Percentiles rank a stretch among this genome's conserved stretches.
Evolutionary conservation across 2,797 vertebrate genomes (phyloP).

Genomic region (Epinephelus coioides): DNA sequence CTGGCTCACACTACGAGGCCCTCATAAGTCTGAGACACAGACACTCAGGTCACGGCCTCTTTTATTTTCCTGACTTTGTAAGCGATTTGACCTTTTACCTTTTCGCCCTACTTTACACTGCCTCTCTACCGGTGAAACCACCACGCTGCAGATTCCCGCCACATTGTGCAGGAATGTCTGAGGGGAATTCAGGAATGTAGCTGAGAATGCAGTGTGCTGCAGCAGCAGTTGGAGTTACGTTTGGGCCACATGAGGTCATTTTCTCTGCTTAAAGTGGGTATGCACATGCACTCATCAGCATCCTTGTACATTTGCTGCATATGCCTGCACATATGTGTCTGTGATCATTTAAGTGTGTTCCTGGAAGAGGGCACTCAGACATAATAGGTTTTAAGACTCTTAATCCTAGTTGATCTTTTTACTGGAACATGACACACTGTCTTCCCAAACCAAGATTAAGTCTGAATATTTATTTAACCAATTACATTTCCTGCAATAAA

Average conservation of each 20-base stretch:
- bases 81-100: conserved; percentile 35
- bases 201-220: conserved; percentile 57
- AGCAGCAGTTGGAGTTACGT: conserved; percentile 40
- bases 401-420: conserved; percentile 54
- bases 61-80: conserved; percentile 1
- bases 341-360: conserved; percentile 23
- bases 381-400: conserved; percentile 41
- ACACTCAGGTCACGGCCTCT: neutral
- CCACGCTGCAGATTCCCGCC: conserved; percentile 52
- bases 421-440: conserved; percentile 44
- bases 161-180: conserved; percentile 63
- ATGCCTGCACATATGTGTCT: neutral
- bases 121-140: conserved; percentile 27
- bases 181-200: conserved; percentile 65
- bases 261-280: conserved; percentile 16
- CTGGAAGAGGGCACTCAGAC: conserved; percentile 38
- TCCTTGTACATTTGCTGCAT: neutral
- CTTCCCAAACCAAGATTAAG: conserved; percentile 42
- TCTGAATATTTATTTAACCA: conserved; percentile 29
- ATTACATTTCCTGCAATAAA: neutral
- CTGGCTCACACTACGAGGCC: neutral
- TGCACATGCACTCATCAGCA: conserved; percentile 10
- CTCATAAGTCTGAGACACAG: neutral
- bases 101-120: conserved; percentile 22
- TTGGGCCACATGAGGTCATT: conserved; percentile 48